phyloP scores from a whole-genome alignment of 2,888 invertebrate species.

The Erebia ligea region DNA sequence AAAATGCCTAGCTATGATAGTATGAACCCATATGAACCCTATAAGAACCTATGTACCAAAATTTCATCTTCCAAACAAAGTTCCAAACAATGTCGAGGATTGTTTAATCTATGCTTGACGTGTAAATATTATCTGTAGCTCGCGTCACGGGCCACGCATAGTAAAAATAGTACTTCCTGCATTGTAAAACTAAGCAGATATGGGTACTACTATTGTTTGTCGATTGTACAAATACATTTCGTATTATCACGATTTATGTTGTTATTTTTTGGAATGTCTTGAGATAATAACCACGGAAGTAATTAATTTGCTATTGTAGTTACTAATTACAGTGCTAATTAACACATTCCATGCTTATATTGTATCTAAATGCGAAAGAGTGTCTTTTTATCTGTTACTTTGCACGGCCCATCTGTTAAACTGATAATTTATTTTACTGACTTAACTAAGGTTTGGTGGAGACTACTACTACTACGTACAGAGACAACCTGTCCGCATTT shows the following conservation, averaged over 20 bases:
- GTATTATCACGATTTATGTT: not conserved
- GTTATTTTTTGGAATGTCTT: not conserved
- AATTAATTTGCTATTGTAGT: not conserved
- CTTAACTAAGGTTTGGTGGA: too few species aligned
- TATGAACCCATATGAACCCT: too few species aligned
- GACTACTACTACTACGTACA: too few species aligned
- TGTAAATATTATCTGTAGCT: constrained; percentile 44
- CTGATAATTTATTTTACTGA: too few species aligned
- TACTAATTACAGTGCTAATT: not conserved
- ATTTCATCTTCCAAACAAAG: not conserved
- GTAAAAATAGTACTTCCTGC: constrained; percentile 48
- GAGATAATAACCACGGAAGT: not conserved
- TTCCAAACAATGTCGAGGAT: constrained; percentile 21
- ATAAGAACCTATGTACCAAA: too few species aligned
- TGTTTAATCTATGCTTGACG: constrained; percentile 35
- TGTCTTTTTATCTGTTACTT: too few species aligned
- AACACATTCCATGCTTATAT: not conserved
- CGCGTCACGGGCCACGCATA: constrained; percentile 37
- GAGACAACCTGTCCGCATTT: too few species aligned
- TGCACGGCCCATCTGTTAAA: too few species aligned
- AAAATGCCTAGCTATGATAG: too few species aligned
- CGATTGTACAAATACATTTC: not conserved
- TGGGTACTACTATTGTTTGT: constrained; percentile 17
- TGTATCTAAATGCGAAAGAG: too few species aligned
- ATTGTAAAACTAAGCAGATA: constrained; percentile 26